Percentiles rank a stretch among this genome's conserved stretches.
phyloP scores from a whole-genome alignment of 2,888 invertebrate species.

The Adelognathus sp. region DNA sequence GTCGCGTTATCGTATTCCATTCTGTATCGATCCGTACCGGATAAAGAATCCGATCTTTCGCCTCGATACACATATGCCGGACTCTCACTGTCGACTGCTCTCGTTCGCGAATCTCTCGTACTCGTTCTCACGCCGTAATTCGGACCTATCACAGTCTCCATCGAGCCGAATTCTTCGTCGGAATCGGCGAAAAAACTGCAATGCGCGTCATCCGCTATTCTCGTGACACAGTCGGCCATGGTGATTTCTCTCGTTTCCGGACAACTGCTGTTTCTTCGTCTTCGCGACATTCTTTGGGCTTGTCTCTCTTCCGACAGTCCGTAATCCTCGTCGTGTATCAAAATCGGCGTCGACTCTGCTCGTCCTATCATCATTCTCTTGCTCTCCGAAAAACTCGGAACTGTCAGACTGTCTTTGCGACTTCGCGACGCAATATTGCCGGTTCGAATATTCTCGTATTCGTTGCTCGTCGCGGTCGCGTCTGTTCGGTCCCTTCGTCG shows the following conservation, averaged over 20 bases:
- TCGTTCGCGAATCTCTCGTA: slow-evolving; percentile 3
- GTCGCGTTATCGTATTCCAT: background rate
- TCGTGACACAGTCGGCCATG: slow-evolving; percentile 1
- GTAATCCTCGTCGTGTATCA: slow-evolving; percentile 71
- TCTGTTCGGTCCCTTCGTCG: slow-evolving; percentile 60
- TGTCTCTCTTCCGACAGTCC: slow-evolving; percentile 56
- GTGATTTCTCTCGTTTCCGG: slow-evolving; percentile 68
- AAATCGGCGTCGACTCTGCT: slow-evolving; percentile 76
- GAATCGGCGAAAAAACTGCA: slow-evolving; percentile 68
- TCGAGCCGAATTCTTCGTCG: slow-evolving; percentile 78
- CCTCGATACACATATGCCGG: slow-evolving; percentile 9
- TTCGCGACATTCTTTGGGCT: slow-evolving; percentile 65
- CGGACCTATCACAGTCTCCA: slow-evolving; percentile 75
- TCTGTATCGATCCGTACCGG: slow-evolving; percentile 41
- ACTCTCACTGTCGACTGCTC: background rate
- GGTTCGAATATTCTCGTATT: slow-evolving; percentile 69
- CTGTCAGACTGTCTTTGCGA: slow-evolving; percentile 58
- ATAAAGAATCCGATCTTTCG: slow-evolving; percentile 56
- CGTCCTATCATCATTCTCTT: slow-evolving; percentile 69
- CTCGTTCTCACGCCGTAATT: slow-evolving; percentile 64
- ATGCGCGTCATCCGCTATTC: slow-evolving; percentile 39
- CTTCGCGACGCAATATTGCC: slow-evolving; percentile 42
- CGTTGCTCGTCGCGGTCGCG: slow-evolving; percentile 63
- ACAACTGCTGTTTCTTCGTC: slow-evolving; percentile 75
- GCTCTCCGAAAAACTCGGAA: slow-evolving; percentile 66